Conservation (phyloP, 2,113 vertebrate species). For the Rhinopomastus cyanomelas region DNA sequence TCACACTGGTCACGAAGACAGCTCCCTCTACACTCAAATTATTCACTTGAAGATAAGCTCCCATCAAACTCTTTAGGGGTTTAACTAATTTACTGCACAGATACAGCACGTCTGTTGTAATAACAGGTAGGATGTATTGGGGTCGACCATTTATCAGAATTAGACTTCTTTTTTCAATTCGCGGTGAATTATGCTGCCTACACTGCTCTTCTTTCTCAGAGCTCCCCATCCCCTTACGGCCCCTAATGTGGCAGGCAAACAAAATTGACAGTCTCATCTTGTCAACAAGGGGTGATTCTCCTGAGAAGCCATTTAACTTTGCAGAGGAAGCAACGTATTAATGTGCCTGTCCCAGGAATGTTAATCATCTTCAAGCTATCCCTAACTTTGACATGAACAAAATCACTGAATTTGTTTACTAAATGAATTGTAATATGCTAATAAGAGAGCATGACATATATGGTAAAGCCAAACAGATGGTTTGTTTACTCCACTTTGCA, state of each 20-base stretch:
- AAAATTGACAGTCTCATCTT: constrained; percentile 97
- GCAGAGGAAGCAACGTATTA: constrained; percentile 90
- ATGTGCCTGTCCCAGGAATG: constrained; percentile 85
- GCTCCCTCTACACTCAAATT: constrained; percentile 85
- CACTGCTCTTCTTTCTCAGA: constrained; percentile 78
- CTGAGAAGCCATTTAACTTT: constrained; percentile 89
- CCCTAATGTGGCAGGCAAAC: constrained; percentile 95
- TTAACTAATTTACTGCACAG: constrained; percentile 89
- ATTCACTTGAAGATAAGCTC: constrained; percentile 88
- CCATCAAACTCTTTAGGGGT: constrained; percentile 83
- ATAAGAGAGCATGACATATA: constrained; percentile 86
- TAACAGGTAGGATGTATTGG: constrained; percentile 88
- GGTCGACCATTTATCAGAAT: constrained; percentile 93
- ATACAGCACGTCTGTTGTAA: constrained; percentile 86
- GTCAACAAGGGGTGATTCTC: constrained; percentile 90
- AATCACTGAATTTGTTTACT: constrained; percentile 87
- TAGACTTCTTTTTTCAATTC: constrained; percentile 89
- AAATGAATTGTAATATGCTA: constrained; percentile 93
- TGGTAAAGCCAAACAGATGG: constrained; percentile 87
- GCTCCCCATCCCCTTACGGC: constrained; percentile 83
- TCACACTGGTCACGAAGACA: constrained; percentile 84
- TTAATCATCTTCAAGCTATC: constrained; percentile 94
- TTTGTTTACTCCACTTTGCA: constrained; percentile 82
- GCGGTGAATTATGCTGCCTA: constrained; percentile 84
- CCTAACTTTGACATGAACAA: constrained; percentile 85